Evolutionary conservation across 2,888 invertebrate species (phyloP).

Genomic region (Panopea generosa): DNA sequence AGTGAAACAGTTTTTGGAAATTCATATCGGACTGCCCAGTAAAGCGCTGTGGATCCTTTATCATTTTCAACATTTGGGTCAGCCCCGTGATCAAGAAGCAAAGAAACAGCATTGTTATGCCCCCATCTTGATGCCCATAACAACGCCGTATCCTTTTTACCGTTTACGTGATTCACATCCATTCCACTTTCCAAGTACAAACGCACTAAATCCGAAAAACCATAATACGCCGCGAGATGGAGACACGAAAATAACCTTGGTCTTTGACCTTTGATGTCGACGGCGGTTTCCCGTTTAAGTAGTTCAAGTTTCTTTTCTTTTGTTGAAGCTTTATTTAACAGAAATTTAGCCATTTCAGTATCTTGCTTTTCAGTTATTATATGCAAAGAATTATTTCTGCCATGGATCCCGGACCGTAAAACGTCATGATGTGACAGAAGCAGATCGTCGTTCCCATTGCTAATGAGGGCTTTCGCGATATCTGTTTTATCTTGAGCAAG

Average conservation of each 20-base stretch:
- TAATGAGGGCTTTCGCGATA: slow-evolving; percentile 55
- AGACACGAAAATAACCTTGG: slow-evolving; percentile 77
- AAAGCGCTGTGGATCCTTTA: slow-evolving; percentile 83
- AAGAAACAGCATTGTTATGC: slow-evolving; percentile 67
- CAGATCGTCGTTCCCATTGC: slow-evolving; percentile 50
- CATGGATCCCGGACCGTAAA: slow-evolving; percentile 61
- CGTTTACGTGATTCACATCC: slow-evolving; percentile 73
- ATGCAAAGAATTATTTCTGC: slow-evolving; percentile 78
- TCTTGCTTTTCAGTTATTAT: slow-evolving; percentile 75
- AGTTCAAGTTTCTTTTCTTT: slow-evolving; percentile 41
- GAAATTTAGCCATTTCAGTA: slow-evolving; percentile 63
- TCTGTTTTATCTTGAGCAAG: slow-evolving; percentile 61
- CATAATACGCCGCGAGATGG: slow-evolving; percentile 77
- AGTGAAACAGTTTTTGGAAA: slow-evolving; percentile 73
- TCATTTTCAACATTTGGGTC: slow-evolving; percentile 78
- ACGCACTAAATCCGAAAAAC: slow-evolving; percentile 65
- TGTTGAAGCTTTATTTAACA: slow-evolving; percentile 47
- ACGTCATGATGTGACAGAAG: slow-evolving; percentile 66
- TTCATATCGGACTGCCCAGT: slow-evolving; percentile 84
- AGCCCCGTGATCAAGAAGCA: slow-evolving; percentile 71
- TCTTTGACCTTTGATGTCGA: slow-evolving; percentile 81
- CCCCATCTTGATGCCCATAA: slow-evolving; percentile 83
- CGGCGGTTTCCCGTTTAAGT: slow-evolving; percentile 71
- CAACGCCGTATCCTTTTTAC: slow-evolving; percentile 82
- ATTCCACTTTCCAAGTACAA: slow-evolving; percentile 67